Base-by-base conservation (phyloP, 2,113 vertebrate species). In the Hyaena hyaena region DNA sequence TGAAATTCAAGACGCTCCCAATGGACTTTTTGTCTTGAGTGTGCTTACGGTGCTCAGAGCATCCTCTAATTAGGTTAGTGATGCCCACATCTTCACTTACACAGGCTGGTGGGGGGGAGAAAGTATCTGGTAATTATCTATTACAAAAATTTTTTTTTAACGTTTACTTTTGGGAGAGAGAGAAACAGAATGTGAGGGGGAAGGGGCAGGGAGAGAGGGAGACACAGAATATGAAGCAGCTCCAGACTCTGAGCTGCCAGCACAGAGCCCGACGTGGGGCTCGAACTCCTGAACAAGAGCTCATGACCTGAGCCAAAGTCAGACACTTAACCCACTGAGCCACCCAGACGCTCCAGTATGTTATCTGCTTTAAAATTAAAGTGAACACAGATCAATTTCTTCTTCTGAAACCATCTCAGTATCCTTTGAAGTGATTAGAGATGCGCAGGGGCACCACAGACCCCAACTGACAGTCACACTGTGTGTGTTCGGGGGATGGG, bases 401-500 rank as follows among this genome's bases (percentile, higher is more conserved):
- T 53, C 68, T 61, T 79, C 71, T n/a, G 69, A 65, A 84, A 53
- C 7, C 5, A 50, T 50, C 28, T 58, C 33, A 61, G 1, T 21
- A 43, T 33, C 21, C 8, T 45, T 65, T 86, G 23, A 45, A 58
- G 19, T 71, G 33, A 39, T 14, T 1, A 73, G 66, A 85, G 79
- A 61, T 53, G 33, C 61, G 35, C 23, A 43, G 23, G 21, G 11
- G 16, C n/a, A 0, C 23, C 39, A 6, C 0, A 12, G 66, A 4
- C 3, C 33, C 3, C 1, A 4, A 28, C 7, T 5, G 7, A 53
- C 4, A 1, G 11, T 24, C 26, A 31, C 3, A 0, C 73, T 76
- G 26, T 33, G 17, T 8, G 21, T 35, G 10, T 90, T 65, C 10
- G 11, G 63, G 10, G 12, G 50, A 43, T 6, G 35, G 35, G 39